A percentile compares a stretch with the other conserved stretches of the same genome.
phyloP scores from a whole-genome alignment of 2,113 vertebrate species.

The Elephantulus edwardii region DNA sequence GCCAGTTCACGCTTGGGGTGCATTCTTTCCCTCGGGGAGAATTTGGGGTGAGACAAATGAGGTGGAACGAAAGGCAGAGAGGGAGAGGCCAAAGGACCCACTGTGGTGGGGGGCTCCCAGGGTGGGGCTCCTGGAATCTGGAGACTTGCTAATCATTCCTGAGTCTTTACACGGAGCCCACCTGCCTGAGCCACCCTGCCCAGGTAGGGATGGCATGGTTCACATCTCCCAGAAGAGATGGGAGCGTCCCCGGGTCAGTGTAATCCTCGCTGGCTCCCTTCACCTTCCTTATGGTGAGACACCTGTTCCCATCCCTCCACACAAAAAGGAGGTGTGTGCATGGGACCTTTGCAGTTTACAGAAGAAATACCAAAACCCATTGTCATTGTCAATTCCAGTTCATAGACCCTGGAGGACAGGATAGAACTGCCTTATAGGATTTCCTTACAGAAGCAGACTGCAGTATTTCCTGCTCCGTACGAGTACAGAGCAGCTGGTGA shows the following conservation, averaged over 20 bases:
- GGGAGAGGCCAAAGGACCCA: neutral
- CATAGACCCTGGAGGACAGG: neutral
- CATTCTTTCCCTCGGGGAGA: neutral
- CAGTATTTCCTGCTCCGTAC: neutral
- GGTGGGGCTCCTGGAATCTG: neutral
- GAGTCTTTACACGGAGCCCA: neutral
- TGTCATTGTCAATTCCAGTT: neutral
- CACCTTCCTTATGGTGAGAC: neutral
- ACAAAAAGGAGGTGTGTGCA: neutral
- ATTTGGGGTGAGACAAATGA: neutral
- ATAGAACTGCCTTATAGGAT: neutral
- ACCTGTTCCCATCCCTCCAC: neutral
- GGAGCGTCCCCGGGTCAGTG: neutral
- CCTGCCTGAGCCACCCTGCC: neutral
- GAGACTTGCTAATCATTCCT: fast-evolving
- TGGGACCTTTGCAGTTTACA: neutral
- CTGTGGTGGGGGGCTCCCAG: neutral
- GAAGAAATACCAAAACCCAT: neutral
- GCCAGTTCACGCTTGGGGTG: slow-evolving; percentile 10
- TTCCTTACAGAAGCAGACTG: neutral
- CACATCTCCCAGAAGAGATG: neutral
- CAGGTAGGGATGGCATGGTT: neutral
- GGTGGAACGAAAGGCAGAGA: neutral
- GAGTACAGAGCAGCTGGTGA: neutral
- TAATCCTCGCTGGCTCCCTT: neutral